Evolutionary conservation across 2,797 vertebrate species (phyloP), one percentile per base, ranked within the genome.

Genomic region (Valencia hispanica): DNA sequence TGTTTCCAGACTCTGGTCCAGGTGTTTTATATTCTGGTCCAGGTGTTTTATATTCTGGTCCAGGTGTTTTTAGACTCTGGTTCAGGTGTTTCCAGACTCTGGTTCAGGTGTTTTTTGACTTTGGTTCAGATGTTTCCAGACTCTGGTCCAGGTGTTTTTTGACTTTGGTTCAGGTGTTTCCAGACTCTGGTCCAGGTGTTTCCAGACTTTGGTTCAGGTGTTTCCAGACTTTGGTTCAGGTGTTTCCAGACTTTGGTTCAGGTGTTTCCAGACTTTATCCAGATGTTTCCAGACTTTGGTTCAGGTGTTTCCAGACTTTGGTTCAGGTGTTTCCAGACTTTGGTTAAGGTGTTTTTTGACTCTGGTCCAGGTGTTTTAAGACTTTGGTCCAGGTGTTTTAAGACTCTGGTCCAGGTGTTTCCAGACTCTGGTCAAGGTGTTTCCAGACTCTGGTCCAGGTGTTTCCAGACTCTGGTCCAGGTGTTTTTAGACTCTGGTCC

Each of bases 111-210:
- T 30, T 11, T 47, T 12, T n/a, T 57, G n/a, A 3, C 59, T 15
- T 45, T n/a, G n/a, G 53, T 55, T 75, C 55, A 74, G 10, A 79
- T 74, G 68, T 85, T 68, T 83, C 57, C 84, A 20, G 17, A 6
- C 47, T 48, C 47, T 0, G 3, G 0, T 51, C 22, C 50, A 22
- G 50, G 9, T 51, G 50, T 51, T 51, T 48, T 14, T 17, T 4
- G 47, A 15, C 14, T 17, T 5, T 12, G 3, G 45, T 47, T 12
- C 45, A 47, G 45, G 14, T 47, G 45, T 47, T 47, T 47, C 9
- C 1, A 47, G 14, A 12, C 45, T 12, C 47, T 14, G 27, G 14
- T 14, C 63, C 63, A 66, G 63, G 4, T 43, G 36, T 66, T 66
- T 66, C 6, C 63, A 22, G 18, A 10, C 34, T 43, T 39, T 47